phyloP scores from a whole-genome alignment of 1,140 invertebrate genomes.

The Alviniconcha marisindica region DNA sequence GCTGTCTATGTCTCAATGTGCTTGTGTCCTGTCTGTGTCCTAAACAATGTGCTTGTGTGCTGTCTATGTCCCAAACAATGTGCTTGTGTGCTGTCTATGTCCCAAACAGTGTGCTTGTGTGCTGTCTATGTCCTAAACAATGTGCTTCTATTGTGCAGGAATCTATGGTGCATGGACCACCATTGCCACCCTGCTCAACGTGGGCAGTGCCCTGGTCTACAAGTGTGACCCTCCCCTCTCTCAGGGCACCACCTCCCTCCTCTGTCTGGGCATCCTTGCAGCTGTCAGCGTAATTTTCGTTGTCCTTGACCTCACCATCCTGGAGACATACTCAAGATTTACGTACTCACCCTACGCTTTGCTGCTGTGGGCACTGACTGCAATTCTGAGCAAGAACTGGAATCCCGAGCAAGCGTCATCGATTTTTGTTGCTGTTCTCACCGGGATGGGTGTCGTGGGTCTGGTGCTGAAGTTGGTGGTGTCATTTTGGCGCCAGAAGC shows the following conservation, averaged over 20 bases:
- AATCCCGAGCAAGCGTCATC: conserved; percentile 32
- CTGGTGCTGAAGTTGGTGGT: not conserved
- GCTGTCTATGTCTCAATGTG: no score
- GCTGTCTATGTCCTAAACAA: no score
- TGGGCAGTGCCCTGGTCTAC: conserved; percentile 63
- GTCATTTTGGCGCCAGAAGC: not conserved
- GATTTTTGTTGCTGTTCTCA: conserved; percentile 42
- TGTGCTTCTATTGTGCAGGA: conserved; percentile 21
- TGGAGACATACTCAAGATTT: conserved; percentile 67
- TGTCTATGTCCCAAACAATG: not conserved
- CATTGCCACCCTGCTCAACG: conserved; percentile 69
- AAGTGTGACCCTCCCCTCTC: conserved; percentile 39
- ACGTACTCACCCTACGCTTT: conserved; percentile 66
- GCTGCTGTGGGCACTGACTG: conserved; percentile 61
- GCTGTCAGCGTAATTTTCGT: conserved; percentile 57
- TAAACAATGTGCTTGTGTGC: not conserved
- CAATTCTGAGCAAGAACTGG: conserved; percentile 60
- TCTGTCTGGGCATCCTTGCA: conserved; percentile 52
- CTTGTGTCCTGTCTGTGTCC: not conserved
- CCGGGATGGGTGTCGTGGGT: conserved; percentile 18
- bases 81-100: not conserved
- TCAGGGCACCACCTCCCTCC: conserved; percentile 48
- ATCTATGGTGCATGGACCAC: conserved; percentile 71
- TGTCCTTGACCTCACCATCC: conserved; percentile 59
- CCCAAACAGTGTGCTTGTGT: not conserved